Conservation (phyloP, 2,888 invertebrate species). For the Norana najaformis region DNA sequence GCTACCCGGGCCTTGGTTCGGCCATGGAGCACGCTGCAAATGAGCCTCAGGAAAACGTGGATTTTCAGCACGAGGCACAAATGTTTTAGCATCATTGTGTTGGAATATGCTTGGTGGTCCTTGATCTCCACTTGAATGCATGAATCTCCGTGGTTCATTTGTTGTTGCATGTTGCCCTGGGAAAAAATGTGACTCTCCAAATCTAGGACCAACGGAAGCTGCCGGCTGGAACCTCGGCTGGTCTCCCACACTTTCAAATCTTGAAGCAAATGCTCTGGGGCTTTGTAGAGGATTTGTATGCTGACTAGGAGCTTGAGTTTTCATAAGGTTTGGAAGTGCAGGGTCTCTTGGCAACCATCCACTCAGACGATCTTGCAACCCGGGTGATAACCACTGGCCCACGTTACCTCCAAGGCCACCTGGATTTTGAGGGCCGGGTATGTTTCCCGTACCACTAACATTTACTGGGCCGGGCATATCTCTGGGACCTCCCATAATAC, state of each 20-base stretch:
- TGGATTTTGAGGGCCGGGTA: background rate
- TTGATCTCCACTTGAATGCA: constrained; percentile 9
- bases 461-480: background rate
- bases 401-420: background rate
- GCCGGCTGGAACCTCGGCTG: background rate
- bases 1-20: background rate
- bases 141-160: background rate
- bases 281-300: background rate
- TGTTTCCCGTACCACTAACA: background rate
- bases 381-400: background rate
- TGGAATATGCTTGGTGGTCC: background rate
- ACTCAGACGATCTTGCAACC: background rate
- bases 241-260: background rate
- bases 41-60: background rate
- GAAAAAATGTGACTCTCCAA: background rate
- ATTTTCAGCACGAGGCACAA: background rate
- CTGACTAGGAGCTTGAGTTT: background rate
- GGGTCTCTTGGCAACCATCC: constrained; percentile 4
- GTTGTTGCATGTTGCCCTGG: background rate
- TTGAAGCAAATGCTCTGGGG: background rate
- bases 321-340: background rate
- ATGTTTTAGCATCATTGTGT: background rate
- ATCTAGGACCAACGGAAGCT: background rate
- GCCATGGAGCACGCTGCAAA: background rate
- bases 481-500: background rate